Conservation (phyloP, 1,140 invertebrate genomes). For the Brachionus plicatilis region DNA sequence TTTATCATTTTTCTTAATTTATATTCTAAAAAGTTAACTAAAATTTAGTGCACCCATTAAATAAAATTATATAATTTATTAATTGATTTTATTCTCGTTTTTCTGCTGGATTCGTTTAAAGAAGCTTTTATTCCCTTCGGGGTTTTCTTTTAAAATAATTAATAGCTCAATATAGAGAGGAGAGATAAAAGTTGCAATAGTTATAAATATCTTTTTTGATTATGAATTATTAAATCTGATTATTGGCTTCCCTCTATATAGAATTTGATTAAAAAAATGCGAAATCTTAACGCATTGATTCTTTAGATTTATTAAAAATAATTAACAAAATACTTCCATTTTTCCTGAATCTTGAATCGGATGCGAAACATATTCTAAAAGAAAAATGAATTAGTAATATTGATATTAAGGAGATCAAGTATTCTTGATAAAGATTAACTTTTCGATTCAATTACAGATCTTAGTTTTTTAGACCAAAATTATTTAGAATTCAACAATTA, state of each 20-base stretch:
- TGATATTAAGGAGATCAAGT: not conserved
- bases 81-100: not conserved
- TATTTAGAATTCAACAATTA: not conserved
- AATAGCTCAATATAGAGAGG: not conserved
- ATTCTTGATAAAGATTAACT: not conserved
- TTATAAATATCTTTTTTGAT: not conserved
- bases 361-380: not conserved
- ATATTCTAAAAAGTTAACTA: not conserved
- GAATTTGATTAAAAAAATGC: not conserved
- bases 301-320: not conserved
- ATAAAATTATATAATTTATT: not conserved
- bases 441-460: not conserved
- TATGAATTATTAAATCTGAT: not conserved
- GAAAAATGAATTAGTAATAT: not conserved
- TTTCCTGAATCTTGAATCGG: not conserved
- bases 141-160: not conserved
- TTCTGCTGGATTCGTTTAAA: not conserved
- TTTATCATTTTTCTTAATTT: not conserved
- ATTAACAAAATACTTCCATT: not conserved
- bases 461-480: not conserved
- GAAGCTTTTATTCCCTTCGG: not conserved
- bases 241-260: not conserved
- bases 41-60: not conserved
- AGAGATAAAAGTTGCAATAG: not conserved
- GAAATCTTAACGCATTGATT: not conserved